Percentiles rank a stretch among this genome's conserved stretches.
These are phyloP conservation scores for Ochotona curzoniae DNA, from an alignment of 2,113 vertebrate genomes.

Conservation along the genomic window DNA sequence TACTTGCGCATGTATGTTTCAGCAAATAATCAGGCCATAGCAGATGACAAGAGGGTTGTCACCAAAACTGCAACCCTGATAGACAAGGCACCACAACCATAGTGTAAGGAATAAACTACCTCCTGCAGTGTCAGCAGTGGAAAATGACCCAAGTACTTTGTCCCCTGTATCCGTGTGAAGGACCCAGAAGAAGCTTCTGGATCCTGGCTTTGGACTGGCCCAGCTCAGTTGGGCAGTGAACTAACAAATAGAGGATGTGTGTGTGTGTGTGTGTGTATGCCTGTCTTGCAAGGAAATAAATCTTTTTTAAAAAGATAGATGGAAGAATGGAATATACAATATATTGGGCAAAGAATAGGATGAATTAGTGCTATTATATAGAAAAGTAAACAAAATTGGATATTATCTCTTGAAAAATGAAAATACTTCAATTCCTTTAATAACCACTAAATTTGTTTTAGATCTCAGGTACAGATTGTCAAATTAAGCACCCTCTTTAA, in stretches of 20 bases:
- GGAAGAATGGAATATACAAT: background rate
- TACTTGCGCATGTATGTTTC: background rate
- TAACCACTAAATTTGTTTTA: constrained; percentile 12
- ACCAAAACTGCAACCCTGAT: background rate
- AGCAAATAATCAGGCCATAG: background rate
- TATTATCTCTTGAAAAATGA: background rate
- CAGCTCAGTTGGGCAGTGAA: no score
- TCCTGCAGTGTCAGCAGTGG: no score
- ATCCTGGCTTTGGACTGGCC: no score
- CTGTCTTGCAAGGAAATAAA: no score
- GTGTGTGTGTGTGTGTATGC: no score
- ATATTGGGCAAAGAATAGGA: background rate
- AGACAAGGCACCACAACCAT: no score
- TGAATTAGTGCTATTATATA: background rate
- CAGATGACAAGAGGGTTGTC: background rate
- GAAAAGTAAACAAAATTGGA: background rate
- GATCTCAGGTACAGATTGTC: background rate
- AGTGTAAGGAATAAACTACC: no score
- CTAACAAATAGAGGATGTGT: no score
- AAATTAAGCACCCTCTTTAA: constrained; percentile 8
- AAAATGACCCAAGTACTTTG: no score
- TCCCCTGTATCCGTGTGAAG: no score
- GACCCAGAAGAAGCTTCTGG: no score
- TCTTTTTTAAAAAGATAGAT: background rate
- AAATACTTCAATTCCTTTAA: background rate